Evolutionary conservation across 2,888 invertebrate genomes (phyloP), one percentile per base, ranked within the genome.

Genomic region (Ormyrus labotus): DNA sequence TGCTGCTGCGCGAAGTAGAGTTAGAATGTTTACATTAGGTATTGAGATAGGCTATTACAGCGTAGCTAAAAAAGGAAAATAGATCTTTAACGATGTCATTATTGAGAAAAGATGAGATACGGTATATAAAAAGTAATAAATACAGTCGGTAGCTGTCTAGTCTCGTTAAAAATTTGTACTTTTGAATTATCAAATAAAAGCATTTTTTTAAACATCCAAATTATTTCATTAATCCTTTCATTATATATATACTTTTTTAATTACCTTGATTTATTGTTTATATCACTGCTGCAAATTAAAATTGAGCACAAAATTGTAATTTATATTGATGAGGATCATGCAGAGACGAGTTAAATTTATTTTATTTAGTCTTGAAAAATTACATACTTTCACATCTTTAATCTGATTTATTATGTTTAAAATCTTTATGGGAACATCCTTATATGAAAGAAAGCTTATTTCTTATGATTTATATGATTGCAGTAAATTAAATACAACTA

Each of bases 101-200:
- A 69, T 58, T 19, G 73, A 70, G 53, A 79, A 34, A 34, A 81
- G 70, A 76, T 67, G 61, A 48, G 69, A 76, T 75, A 75, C 71
- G 53, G 58, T 81, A 72, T 69, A 68, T 74, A 83, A 81, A 78
- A 72, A 71, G 68, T 75, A 78, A 81, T 71, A 61, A 71, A 67
- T 60, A 19, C 84, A 87, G 86, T 88, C 86, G 86, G 85, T 88
- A 89, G 88, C 87, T 87, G 85, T 89, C 89, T 89, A 89, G 88
- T 90, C 89, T 87, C 84, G 86, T 87, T 87, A 86, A 87, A 81
- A 85, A 87, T 88, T 89, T 89, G 88, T 89, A 90, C 87, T 89
- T 88, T 87, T 85, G 81, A 85, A 89, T 84, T 84, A 87, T 86
- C 79, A 84, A 89, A 89, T 89, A 87, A 87, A 87, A 74, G 70